Conservation (phyloP, 2,888 invertebrate species). For the Drosophila mimica region DNA sequence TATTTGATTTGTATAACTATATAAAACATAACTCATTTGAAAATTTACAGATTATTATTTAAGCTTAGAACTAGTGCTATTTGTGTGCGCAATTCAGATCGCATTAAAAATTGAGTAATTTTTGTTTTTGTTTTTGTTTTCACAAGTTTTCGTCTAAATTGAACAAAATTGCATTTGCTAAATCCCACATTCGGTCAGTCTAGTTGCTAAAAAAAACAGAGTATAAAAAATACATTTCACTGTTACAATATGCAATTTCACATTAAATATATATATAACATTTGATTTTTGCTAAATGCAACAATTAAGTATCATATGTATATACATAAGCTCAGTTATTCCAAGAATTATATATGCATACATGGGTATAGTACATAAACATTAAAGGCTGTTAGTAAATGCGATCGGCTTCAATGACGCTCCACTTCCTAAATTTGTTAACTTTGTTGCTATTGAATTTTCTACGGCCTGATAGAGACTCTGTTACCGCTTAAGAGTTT, state of each 20-base stretch:
- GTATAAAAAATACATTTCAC: slow-evolving; percentile 55
- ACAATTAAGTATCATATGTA: slow-evolving; percentile 61
- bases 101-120: slow-evolving; percentile 58
- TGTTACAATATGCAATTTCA: slow-evolving; percentile 23
- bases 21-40: slow-evolving; percentile 63
- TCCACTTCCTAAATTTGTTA: slow-evolving; percentile 23
- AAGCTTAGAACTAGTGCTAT: slow-evolving; percentile 61
- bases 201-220: slow-evolving; percentile 53
- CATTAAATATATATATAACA: slow-evolving; percentile 39
- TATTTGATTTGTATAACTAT: slow-evolving; percentile 63
- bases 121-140: slow-evolving; percentile 32
- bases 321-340: slow-evolving; percentile 30
- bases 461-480: neutral
- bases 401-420: slow-evolving; percentile 30
- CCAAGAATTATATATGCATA: slow-evolving; percentile 3
- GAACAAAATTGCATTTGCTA: slow-evolving; percentile 34
- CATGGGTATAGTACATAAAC: neutral
- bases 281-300: slow-evolving; percentile 69
- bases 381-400: slow-evolving; percentile 52
- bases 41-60: slow-evolving; percentile 64
- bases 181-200: slow-evolving; percentile 65
- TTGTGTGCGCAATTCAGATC: slow-evolving; percentile 53
- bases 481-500: slow-evolving; percentile 10
- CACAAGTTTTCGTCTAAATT: slow-evolving; percentile 30
- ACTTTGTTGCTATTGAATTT: slow-evolving; percentile 16